Base-by-base conservation (phyloP, 2,113 vertebrate genomes). In the Oncorhynchus clarkii region DNA sequence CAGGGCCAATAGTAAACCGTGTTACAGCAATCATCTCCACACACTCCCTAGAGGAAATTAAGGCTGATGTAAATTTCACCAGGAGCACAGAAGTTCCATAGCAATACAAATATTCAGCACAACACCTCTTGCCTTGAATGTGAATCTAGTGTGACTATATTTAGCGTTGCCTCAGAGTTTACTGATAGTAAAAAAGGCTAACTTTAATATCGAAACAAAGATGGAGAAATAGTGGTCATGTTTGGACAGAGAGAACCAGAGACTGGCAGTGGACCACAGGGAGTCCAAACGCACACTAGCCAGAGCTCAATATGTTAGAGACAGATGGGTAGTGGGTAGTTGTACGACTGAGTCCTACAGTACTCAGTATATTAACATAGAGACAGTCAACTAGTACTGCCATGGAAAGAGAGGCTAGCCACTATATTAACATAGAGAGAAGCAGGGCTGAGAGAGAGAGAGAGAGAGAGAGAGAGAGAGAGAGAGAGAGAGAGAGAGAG, bases 381-480 rank as follows among this genome's bases (percentile, higher is more conserved):
- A 88, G 87, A 86, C 83, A 20, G 54, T 80, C 20, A 16, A 73
- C 89, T 67, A 86, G 85, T 82, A 86, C 77, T 82, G 87, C 79
- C 86, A 85, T 78, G 84, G 89, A 89, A 86, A 57, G 48, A 88
- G 88, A 83, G 88, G 89, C 83, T 88, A 84, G 83, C 84, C 85
- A 89, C 86, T 91, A 87, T 84, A 92, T 92, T 91, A 92, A 90
- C 88, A 90, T 90, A 89, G 39, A 62, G 12, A 34, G 68, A 64
- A 22, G 26, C 26, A 64, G 75, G 8, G 39, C 39, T 45, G 39
- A 88, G 70, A 45, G 70, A 31, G 22, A 24, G 22, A 67, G 70
- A 54, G 24, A 71, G 82, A 83, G 89, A 57, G 48, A 57, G 49
- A 57, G 49, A 54, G 70, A 29, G 22, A 88, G 89, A 90, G 89